phyloP scores from a whole-genome alignment of 2,113 vertebrate genomes.

The Todiramphus chloris region DNA sequence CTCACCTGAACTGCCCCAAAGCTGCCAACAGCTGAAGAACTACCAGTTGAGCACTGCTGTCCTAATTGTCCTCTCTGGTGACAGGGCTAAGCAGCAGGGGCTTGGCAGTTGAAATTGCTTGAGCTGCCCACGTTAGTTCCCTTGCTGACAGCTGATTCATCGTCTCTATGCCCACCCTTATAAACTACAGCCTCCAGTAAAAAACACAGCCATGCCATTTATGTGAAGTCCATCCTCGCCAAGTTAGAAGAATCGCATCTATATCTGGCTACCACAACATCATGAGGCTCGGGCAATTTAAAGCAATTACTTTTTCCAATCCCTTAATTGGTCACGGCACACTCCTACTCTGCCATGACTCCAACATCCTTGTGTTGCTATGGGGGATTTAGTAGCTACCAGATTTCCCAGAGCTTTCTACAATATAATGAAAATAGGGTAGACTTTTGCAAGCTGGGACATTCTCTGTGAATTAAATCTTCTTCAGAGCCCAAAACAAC shows the following conservation, averaged over 20 bases:
- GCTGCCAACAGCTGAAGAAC: background rate
- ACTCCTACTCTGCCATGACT: conserved; percentile 28
- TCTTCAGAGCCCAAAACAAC: background rate
- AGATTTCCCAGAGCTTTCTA: background rate
- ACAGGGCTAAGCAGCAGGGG: background rate
- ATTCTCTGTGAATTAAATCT: background rate
- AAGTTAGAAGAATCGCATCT: background rate
- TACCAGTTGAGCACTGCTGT: background rate
- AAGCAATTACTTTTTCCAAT: background rate
- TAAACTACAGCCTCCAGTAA: background rate
- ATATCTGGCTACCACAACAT: background rate
- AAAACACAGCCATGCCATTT: background rate
- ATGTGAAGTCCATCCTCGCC: background rate
- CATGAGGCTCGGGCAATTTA: background rate
- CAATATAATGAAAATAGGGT: background rate
- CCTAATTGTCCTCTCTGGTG: background rate
- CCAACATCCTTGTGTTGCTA: conserved; percentile 13
- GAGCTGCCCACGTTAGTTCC: background rate
- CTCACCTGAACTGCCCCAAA: background rate
- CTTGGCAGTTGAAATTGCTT: background rate
- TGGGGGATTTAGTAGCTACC: background rate
- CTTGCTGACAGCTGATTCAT: background rate
- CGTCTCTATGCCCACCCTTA: fast-evolving
- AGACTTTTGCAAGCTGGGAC: background rate
- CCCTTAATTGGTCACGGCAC: background rate